Conservation (phyloP, 2,888 invertebrate genomes). For the Harpalus rufipes region DNA sequence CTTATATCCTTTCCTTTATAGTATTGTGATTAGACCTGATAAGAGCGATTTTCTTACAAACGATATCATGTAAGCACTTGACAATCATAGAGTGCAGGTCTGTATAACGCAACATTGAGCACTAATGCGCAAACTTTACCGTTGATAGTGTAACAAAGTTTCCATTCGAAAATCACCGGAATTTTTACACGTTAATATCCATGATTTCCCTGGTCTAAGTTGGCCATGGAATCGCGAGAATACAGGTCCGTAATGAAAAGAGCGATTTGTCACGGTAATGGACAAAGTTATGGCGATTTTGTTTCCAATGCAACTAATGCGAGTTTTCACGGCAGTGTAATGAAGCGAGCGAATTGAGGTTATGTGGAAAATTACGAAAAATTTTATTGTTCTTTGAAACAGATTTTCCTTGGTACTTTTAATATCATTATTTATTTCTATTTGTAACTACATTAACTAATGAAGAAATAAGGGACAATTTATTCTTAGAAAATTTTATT, state of each 20-base stretch:
- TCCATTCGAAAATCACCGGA: constrained; percentile 55
- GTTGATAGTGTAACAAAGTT: constrained; percentile 44
- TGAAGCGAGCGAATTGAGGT: constrained; percentile 9
- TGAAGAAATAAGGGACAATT: too few species aligned
- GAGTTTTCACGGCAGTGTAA: constrained; percentile 17
- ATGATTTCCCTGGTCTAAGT: constrained; percentile 26
- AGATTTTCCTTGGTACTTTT: not conserved
- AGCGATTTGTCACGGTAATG: constrained; percentile 52
- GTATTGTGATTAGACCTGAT: not conserved
- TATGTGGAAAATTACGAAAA: not conserved
- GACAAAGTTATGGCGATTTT: constrained; percentile 49
- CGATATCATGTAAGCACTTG: constrained; percentile 23
- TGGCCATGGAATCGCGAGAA: not conserved
- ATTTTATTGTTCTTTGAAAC: not conserved
- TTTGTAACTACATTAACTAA: too few species aligned
- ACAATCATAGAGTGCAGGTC: not conserved
- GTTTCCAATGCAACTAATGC: constrained; percentile 5
- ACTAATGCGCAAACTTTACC: constrained; percentile 50
- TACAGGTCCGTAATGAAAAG: constrained; percentile 27
- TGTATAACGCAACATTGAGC: constrained; percentile 39
- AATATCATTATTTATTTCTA: too few species aligned
- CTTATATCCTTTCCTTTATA: too few species aligned
- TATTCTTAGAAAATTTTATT: too few species aligned
- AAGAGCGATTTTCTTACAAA: constrained; percentile 22
- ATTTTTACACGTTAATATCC: constrained; percentile 57